Evolutionary conservation across 1,140 invertebrate species (phyloP), one percentile per base, ranked within the genome.

Genomic region (Aphelenchoides avenae): DNA sequence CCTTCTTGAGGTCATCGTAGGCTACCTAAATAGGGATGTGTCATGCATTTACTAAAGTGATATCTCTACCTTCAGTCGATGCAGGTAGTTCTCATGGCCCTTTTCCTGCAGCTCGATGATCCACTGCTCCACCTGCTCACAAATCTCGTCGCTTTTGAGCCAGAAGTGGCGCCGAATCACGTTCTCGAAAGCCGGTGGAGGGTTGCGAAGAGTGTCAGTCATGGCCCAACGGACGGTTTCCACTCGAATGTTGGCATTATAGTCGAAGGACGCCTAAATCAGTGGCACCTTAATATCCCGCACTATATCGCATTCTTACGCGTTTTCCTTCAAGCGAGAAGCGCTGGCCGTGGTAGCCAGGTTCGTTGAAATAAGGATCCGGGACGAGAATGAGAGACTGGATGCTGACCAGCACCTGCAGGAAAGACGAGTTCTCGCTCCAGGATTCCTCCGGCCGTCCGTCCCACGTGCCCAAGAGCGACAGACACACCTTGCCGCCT

Each of bases 311-410:
- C n/a, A n/a, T n/a, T n/a, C n/a, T n/a, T n/a, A n/a, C n/a, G n/a
- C n/a, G 67, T 20, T 68, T 56, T 6, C 77, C 77, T 15, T 73
- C 69, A 6, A 70, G 64, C 2, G 76, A 65, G 15, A 61, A 67
- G 9, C 61, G 51, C 30, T 70, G 68, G 57, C 89, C 83, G 80
- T 96, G 91, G 79, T 92, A 96, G 15, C 61, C 63, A 3, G 92
- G 91, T 79, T 96, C 92, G 80, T 96, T 96, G 79, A 95, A 96
- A 79, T 95, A 96, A 7, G 92, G 91, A 79, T 96, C 91, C 36
- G 87, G 86, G 11, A 94, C 91, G 57, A 96, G 81, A 74, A 96
- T 95, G 58, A 96, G 80, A 20, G 88, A 92, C 79, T 94, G 91
- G 70, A 94, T 93, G 27, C 90, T 93, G 4, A 94, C 90, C 67